Conservation (phyloP, 1,140 invertebrate species). For the Penaeus chinensis region DNA sequence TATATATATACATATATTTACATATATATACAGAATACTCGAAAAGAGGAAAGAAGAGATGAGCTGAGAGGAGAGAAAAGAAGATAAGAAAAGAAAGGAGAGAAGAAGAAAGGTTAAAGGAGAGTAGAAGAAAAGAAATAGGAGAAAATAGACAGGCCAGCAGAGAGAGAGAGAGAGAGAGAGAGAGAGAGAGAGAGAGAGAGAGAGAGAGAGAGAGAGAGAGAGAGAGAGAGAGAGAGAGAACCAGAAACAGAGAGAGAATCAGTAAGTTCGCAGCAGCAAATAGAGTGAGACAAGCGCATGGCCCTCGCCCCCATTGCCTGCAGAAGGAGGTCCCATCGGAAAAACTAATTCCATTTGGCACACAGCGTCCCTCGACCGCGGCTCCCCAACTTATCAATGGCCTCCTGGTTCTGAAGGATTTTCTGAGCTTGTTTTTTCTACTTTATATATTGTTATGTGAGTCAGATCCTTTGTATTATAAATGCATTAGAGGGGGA, state of each 20-base stretch:
- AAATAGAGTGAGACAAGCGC: not conserved
- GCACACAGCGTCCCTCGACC: constrained; percentile 33
- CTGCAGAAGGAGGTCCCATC: constrained; percentile 42
- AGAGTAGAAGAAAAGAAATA: not conserved
- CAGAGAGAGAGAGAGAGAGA: no score
- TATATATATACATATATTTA: no score
- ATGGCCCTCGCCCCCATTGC: not conserved
- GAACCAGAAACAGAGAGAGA: not conserved
- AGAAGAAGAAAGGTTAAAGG: not conserved
- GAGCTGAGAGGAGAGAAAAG: no score
- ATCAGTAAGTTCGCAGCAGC: not conserved
- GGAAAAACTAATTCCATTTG: constrained; percentile 58
- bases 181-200: no score
- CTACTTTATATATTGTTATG: no score
- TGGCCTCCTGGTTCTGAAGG: constrained; percentile 10
- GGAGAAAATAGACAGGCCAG: not conserved
- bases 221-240: constrained; percentile 19
- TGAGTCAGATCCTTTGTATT: no score
- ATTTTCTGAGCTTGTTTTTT: constrained; percentile 3
- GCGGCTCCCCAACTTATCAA: constrained; percentile 41
- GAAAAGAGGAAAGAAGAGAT: no score
- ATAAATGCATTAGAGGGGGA: no score
- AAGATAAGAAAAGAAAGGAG: not conserved
- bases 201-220: constrained; percentile 22
- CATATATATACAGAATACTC: no score